A percentile compares a stretch with the other conserved stretches of the same genome.
Conservation (phyloP, 64 coral and sea anemone species). For the Dendrophyllia cribrosa region DNA sequence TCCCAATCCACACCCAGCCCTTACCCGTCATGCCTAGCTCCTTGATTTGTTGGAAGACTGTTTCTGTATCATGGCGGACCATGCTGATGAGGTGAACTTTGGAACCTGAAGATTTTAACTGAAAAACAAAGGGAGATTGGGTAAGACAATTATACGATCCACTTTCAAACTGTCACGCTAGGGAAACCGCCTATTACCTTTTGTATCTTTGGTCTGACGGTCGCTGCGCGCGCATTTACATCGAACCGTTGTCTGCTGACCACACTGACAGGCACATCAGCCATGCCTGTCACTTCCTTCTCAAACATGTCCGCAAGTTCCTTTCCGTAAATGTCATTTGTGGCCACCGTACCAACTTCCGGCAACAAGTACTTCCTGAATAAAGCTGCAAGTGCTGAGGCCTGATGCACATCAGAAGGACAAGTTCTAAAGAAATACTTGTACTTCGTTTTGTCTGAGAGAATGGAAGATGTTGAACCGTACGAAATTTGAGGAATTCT, state of each 20-base stretch:
- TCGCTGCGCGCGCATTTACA: conserved; percentile 77
- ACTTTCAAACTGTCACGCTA: neutral
- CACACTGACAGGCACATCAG: conserved; percentile 90
- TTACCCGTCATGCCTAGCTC: conserved; percentile 98
- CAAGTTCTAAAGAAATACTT: conserved; percentile 92
- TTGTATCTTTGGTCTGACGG: conserved; percentile 84
- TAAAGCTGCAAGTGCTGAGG: conserved; percentile 72
- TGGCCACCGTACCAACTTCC: conserved; percentile 86
- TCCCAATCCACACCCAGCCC: conserved; percentile 96
- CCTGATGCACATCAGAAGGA: conserved; percentile 90
- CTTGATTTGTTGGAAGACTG: conserved; percentile 96
- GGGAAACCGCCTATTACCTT: conserved; percentile 55
- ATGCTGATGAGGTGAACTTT: conserved; percentile 94
- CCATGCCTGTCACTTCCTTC: conserved; percentile 71
- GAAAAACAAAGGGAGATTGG: neutral
- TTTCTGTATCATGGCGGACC: conserved; percentile 96
- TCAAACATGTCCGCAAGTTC: conserved; percentile 85
- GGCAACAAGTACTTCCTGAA: conserved; percentile 86
- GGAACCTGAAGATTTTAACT: conserved; percentile 86
- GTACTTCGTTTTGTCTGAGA: conserved; percentile 93
- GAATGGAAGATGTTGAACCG: conserved; percentile 80
- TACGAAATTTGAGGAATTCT: conserved; percentile 91
- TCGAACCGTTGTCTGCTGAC: conserved; percentile 78
- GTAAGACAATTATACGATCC: neutral
- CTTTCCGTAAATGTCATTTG: conserved; percentile 80